These are phyloP conservation scores for Protosalanx chinensis DNA, from an alignment of 2,797 vertebrate species.

Conservation along the genomic window DNA sequence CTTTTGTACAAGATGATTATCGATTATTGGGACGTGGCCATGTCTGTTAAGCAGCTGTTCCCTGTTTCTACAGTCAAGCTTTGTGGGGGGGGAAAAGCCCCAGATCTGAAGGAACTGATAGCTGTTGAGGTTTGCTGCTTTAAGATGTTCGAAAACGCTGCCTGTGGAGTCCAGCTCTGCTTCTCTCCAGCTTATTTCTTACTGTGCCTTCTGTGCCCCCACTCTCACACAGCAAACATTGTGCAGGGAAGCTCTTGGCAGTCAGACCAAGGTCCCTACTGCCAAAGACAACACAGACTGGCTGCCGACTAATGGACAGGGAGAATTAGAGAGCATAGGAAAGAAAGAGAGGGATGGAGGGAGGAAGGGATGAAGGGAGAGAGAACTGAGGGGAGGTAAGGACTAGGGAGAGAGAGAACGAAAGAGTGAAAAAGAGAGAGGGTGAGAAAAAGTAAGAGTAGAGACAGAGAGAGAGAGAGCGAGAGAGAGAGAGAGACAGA, in stretches of 20 bases:
- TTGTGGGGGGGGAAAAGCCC: not conserved
- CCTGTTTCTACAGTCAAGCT: not conserved
- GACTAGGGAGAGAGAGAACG: constrained; percentile 3
- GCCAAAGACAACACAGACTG: constrained; percentile 58
- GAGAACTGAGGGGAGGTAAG: not conserved
- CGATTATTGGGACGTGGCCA: not conserved
- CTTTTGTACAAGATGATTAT: not conserved
- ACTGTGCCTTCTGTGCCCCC: constrained; percentile 39
- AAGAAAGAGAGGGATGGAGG: not conserved
- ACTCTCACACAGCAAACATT: constrained; percentile 41
- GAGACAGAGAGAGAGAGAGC: constrained; percentile 2
- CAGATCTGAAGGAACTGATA: not conserved
- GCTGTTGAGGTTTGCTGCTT: not conserved
- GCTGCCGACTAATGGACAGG: constrained; percentile 38
- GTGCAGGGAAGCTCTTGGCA: constrained; percentile 49
- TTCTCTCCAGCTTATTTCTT: constrained; percentile 31
- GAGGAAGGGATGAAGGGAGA: not conserved
- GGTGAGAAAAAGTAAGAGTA: not conserved
- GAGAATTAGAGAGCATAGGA: constrained; percentile 19
- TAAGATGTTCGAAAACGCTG: constrained; percentile 11
- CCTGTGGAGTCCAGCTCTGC: constrained; percentile 29
- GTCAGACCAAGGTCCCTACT: constrained; percentile 36
- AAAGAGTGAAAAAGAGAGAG: constrained; percentile 9
- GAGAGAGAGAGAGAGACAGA: not conserved
- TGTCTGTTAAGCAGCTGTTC: constrained; percentile 29